A percentile compares a stretch with the other conserved stretches of the same genome.
Conservation (phyloP, 2,888 invertebrate species). For the Hipparchia semele region DNA sequence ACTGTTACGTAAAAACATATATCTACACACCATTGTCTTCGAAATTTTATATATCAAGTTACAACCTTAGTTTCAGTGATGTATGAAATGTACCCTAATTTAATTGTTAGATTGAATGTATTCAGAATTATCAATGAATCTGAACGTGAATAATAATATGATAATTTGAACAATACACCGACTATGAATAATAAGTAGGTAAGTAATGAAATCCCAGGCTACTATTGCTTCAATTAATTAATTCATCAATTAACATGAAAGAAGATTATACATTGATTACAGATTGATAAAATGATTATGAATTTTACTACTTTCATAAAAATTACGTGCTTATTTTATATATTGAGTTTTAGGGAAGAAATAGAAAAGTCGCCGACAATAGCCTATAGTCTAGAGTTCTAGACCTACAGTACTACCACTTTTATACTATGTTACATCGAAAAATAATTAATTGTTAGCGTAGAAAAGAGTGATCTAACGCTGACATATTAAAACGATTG, state of each 20-base stretch:
- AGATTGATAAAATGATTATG: constrained; percentile 2
- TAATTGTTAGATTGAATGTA: constrained; percentile 31
- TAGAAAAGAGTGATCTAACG: too few species aligned
- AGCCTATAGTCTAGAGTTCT: too few species aligned
- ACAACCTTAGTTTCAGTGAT: constrained; percentile 80
- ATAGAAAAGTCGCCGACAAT: too few species aligned
- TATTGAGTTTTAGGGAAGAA: not conserved
- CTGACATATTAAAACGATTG: too few species aligned
- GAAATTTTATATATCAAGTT: constrained; percentile 76
- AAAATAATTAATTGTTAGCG: too few species aligned
- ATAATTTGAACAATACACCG: constrained; percentile 19
- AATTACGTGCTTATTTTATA: not conserved
- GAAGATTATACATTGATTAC: constrained; percentile 1
- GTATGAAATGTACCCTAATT: constrained; percentile 54
- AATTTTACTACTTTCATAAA: not conserved
- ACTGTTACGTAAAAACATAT: constrained; percentile 80
- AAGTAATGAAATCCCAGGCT: constrained; percentile 9
- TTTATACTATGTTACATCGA: too few species aligned
- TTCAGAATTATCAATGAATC: constrained; percentile 28
- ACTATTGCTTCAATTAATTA: constrained; percentile 9
- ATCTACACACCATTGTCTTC: constrained; percentile 68
- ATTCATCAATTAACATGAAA: not conserved
- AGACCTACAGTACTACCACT: too few species aligned
- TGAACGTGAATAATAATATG: constrained; percentile 14
- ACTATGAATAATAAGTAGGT: constrained; percentile 19